Conservation (phyloP, 2,888 invertebrate genomes). For the Agrotis puta region DNA sequence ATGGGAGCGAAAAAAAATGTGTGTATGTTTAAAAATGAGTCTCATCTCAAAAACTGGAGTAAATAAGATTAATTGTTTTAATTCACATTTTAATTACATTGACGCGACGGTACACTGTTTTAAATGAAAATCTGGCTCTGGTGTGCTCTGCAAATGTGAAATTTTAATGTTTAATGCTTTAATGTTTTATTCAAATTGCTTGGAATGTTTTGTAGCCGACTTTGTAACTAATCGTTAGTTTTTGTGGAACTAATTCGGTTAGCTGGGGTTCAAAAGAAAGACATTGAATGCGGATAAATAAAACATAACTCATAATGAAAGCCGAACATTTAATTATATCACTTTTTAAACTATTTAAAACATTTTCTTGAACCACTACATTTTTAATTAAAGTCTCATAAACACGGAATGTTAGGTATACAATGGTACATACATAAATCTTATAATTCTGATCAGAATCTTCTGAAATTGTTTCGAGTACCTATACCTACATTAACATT, state of each 20-base stretch:
- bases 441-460: not conserved
- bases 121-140: not conserved
- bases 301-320: constrained; percentile 6
- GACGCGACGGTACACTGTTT: not conserved
- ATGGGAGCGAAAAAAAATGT: not conserved
- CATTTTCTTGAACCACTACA: not conserved
- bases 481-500: not conserved
- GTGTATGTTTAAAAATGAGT: not conserved
- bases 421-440: not conserved
- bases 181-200: not conserved
- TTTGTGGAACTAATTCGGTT: not conserved
- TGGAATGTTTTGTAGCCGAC: too few relatives aligned
- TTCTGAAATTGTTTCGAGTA: not conserved
- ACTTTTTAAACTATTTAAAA: not conserved
- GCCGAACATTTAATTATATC: not conserved
- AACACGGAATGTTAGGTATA: constrained; percentile 20
- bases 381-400: constrained; percentile 13
- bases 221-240: not conserved
- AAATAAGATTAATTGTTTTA: too few relatives aligned
- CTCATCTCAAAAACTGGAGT: not conserved
- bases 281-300: not conserved
- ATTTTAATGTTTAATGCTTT: too few relatives aligned
- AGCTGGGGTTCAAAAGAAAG: not conserved
- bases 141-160: not conserved
- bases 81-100: too few relatives aligned